Evolutionary conservation across 2,888 invertebrate genomes (phyloP), one percentile per base, ranked within the genome.

Genomic region (Habroteleia sp.): DNA sequence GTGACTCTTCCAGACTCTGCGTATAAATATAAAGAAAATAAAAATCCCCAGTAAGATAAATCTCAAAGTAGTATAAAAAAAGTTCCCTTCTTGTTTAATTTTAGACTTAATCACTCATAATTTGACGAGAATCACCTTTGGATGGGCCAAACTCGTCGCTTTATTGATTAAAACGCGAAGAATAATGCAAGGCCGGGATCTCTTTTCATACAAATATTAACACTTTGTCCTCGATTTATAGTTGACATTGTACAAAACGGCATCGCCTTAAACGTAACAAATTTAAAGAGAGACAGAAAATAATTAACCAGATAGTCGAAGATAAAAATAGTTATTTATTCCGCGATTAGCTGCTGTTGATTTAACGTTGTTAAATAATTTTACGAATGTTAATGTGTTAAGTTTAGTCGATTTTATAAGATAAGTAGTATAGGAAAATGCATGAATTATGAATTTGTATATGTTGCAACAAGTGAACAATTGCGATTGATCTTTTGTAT

Each of bases 341-440:
- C 13, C 23, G 35, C 33, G 31, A 0, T 3, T 31, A 31, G 35
- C 14, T 41, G 39, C n/a, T 54, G 29, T 39, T 54, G 29, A 54
- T 16, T 54, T 39, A 16, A 23, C 8, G 25, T 41, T 54, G 31
- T 56, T 39, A 39, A 7, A 7, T 29, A 39, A 62, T 62, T 62
- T 62, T 62, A 62, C 16, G 39, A 62, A 39, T 7, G 62, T 50
- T 62, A 20, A 52, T 37, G 11, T 29, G 17, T 39, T 39, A 4
- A 48, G n/a, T 46, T 46, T 7, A 1, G 20, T 4, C 16, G 7
- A 11, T 20, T 4, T 20, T 20, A 20, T 3, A 20, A 20, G 3
- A 20, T 4, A 20, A 20, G n/a, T 35, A n/a, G 2, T 33, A 10
- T 8, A 29, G 1, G 29, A 11, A 13, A 7, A 2, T 20, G 17